phyloP scores from a whole-genome alignment of 1,140 invertebrate genomes.

The Platorchestia sp. region DNA sequence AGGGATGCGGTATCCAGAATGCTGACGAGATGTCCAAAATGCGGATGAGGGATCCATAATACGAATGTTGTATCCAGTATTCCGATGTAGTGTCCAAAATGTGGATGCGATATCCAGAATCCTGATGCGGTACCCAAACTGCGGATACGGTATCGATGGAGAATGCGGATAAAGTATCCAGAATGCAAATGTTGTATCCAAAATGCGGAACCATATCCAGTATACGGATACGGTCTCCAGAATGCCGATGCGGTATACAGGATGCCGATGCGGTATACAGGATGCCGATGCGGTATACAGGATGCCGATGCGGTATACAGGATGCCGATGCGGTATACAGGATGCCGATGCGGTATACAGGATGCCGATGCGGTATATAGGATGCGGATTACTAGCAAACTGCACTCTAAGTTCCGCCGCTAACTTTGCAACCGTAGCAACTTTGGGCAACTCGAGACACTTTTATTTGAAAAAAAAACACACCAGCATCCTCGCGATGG shows the following conservation, averaged over 20 bases:
- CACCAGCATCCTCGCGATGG: background rate
- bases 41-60: background rate
- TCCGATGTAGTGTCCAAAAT: background rate
- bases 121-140: background rate
- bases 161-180: background rate
- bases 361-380: background rate
- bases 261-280: background rate
- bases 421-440: conserved; percentile 27
- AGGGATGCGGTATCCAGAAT: background rate
- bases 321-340: background rate
- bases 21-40: background rate
- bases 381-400: background rate
- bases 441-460: conserved; percentile 6
- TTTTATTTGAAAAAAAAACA: conserved; percentile 35
- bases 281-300: background rate
- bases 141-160: background rate
- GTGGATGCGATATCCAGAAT: background rate
- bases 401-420: background rate
- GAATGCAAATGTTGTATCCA: background rate
- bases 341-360: background rate
- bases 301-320: background rate
- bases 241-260: background rate
- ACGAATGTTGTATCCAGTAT: background rate
- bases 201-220: background rate
- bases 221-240: background rate